A percentile compares a stretch with the other conserved stretches of the same genome.
These are phyloP conservation scores for Copidosoma aretas DNA, from an alignment of 2,888 invertebrate species.

Conservation along the genomic window DNA sequence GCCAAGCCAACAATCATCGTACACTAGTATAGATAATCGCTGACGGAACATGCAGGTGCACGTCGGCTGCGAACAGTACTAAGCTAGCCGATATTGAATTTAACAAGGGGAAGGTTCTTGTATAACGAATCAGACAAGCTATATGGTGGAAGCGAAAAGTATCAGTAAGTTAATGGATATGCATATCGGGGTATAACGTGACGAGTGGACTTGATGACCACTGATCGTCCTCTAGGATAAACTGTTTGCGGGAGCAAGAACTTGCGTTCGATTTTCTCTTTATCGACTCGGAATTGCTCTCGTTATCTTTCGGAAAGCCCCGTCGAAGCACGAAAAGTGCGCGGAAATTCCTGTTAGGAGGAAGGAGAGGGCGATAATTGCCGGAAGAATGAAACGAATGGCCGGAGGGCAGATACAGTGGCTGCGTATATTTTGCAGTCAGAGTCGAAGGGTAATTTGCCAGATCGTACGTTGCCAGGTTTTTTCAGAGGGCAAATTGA, in stretches of 20 bases:
- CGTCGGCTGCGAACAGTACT: neutral
- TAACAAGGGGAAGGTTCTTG: neutral
- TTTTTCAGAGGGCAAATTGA: neutral
- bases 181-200: conserved; percentile 9
- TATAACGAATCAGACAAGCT: conserved; percentile 7
- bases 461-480: neutral
- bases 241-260: conserved; percentile 40
- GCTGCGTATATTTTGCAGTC: neutral
- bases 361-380: no score
- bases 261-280: conserved; percentile 49
- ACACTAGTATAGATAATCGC: conserved; percentile 7
- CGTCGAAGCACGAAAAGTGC: conserved; percentile 15
- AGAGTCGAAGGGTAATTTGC: conserved; percentile 1
- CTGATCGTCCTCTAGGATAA: conserved; percentile 34
- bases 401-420: neutral
- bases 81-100: conserved; percentile 19
- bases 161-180: neutral
- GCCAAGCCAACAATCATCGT: no score
- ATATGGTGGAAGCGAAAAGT: neutral
- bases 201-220: conserved; percentile 37
- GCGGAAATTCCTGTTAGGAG: conserved; percentile 2
- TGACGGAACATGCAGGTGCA: no score
- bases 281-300: conserved; percentile 55
- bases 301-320: conserved; percentile 47
- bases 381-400: conserved; percentile 3